These are phyloP conservation scores for Perithous albicinctus DNA, from an alignment of 2,888 invertebrate genomes.

Conservation along the genomic window DNA sequence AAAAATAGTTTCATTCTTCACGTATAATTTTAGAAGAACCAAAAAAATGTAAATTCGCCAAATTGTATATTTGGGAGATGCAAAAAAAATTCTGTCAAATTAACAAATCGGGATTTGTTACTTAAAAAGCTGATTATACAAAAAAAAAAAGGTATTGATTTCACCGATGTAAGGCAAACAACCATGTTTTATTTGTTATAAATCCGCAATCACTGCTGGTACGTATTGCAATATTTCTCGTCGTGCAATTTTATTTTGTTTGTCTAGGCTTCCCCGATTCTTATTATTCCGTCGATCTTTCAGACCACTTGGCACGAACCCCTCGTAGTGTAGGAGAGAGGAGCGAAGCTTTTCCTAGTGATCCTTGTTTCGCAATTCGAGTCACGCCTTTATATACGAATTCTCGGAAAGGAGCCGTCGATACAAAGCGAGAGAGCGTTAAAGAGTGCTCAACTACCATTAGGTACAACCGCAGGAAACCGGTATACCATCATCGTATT, in stretches of 20 bases:
- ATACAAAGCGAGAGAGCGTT: background rate
- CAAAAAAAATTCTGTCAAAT: too few species aligned
- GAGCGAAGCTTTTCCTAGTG: conserved; percentile 5
- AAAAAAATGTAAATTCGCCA: too few species aligned
- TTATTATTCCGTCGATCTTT: background rate
- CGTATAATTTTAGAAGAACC: too few species aligned
- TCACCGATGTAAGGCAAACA: too few species aligned
- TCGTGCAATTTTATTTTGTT: background rate
- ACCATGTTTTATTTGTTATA: too few species aligned
- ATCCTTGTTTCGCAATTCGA: conserved; percentile 42
- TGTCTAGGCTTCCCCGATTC: conserved; percentile 11
- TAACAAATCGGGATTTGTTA: too few species aligned
- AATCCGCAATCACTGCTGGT: too few species aligned
- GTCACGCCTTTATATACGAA: conserved; percentile 50
- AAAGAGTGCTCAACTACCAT: background rate
- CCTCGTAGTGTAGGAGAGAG: background rate
- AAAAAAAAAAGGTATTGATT: conserved; percentile 1
- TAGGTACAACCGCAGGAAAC: conserved; percentile 16
- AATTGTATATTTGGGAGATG: too few species aligned
- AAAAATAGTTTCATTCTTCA: too few species aligned
- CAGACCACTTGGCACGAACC: background rate
- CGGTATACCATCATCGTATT: background rate
- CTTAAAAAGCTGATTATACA: too few species aligned
- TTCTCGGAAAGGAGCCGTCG: conserved; percentile 30
- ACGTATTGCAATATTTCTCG: background rate